These are phyloP conservation scores for Drosophila subsilvestris DNA, from an alignment of 2,888 invertebrate genomes.

Conservation along the genomic window DNA sequence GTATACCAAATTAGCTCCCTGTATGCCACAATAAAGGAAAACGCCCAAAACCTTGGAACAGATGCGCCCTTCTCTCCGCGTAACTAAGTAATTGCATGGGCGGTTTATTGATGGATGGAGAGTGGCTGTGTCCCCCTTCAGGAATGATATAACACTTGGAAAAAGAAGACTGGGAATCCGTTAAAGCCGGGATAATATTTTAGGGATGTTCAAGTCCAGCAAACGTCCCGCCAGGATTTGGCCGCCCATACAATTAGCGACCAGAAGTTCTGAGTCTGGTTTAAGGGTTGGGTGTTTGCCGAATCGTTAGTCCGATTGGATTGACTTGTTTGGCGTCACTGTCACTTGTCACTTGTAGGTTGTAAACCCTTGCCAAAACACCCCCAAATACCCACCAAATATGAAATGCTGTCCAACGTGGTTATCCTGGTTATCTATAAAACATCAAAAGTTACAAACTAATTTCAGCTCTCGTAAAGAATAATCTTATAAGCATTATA, in stretches of 20 bases:
- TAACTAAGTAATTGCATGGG: not conserved
- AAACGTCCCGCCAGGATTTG: not conserved
- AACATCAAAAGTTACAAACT: not conserved
- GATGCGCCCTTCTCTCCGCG: not conserved
- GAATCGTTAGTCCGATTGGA: constrained; percentile 1
- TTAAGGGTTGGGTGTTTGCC: not conserved
- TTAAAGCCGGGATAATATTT: not conserved
- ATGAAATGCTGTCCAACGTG: not conserved
- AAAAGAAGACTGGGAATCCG: not conserved
- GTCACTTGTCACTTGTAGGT: not conserved
- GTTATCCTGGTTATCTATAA: not conserved
- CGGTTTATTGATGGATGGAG: not conserved
- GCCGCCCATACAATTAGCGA: not conserved
- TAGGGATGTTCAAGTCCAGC: not conserved
- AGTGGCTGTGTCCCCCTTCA: too few species aligned
- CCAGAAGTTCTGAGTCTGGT: not conserved
- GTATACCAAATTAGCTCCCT: not conserved
- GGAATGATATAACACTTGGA: not conserved
- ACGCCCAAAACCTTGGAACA: not conserved
- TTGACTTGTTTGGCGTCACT: not conserved
- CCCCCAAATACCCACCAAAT: not conserved
- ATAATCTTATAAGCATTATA: constrained; percentile 1
- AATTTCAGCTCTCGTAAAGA: not conserved
- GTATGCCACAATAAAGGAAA: not conserved
- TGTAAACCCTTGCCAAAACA: not conserved